A percentile compares a stretch with the other conserved stretches of the same genome.
These are phyloP conservation scores for Sclerodermus sp. DNA, from an alignment of 2,888 invertebrate species.

Conservation along the genomic window DNA sequence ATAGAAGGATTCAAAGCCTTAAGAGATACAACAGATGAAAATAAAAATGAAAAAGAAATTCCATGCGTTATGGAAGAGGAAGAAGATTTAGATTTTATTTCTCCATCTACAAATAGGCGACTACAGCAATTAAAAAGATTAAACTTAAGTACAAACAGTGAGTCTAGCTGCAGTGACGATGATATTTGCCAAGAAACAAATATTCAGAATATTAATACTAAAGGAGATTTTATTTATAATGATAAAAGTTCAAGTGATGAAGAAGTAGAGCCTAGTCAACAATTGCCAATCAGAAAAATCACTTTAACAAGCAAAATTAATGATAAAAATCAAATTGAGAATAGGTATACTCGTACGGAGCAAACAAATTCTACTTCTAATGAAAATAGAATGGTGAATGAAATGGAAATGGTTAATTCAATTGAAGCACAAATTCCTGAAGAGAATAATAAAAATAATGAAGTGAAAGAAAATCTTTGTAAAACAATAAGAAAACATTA, in stretches of 20 bases:
- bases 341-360: neutral
- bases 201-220: too few species aligned
- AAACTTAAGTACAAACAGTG: constrained; percentile 19
- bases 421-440: too few species aligned
- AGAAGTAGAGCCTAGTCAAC: too few species aligned
- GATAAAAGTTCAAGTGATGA: neutral
- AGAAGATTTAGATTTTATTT: constrained; percentile 4
- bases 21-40: constrained; percentile 5
- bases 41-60: neutral
- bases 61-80: neutral
- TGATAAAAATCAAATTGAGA: neutral
- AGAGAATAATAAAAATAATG: too few species aligned
- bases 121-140: constrained; percentile 21
- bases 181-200: neutral
- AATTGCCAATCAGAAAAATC: neutral
- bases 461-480: too few species aligned
- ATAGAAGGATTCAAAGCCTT: constrained; percentile 2
- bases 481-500: too few species aligned
- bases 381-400: too few species aligned
- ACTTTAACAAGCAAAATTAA: neutral
- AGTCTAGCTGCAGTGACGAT: constrained; percentile 15
- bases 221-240: too few species aligned
- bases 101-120: constrained; percentile 9
- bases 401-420: too few species aligned
- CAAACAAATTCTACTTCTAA: too few species aligned